These are phyloP conservation scores for Gobius niger DNA, from an alignment of 2,113 vertebrate genomes.

Conservation along the genomic window DNA sequence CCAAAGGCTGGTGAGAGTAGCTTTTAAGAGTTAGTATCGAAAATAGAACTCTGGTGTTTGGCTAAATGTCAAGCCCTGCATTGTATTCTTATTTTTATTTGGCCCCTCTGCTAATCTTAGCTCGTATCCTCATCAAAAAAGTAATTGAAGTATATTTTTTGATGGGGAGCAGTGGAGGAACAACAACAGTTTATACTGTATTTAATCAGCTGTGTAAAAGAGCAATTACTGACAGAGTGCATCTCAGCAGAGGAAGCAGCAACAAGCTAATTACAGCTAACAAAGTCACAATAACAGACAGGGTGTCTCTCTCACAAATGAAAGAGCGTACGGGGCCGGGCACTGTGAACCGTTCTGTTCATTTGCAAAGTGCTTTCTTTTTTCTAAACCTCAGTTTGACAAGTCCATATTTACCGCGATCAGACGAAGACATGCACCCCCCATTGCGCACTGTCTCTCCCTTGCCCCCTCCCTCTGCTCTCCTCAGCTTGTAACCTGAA, in stretches of 20 bases:
- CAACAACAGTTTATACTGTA: constrained; percentile 2
- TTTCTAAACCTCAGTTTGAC: constrained; percentile 31
- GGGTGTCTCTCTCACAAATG: neutral
- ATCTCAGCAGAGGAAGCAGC: neutral
- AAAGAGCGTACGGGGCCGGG: neutral
- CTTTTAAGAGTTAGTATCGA: no score
- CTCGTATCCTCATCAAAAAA: neutral
- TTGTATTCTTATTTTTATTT: no score
- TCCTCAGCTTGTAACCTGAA: constrained; percentile 73
- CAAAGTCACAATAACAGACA: constrained; percentile 11
- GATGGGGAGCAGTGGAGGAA: constrained; percentile 3
- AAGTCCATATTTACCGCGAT: constrained; percentile 45
- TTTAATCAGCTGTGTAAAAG: constrained; percentile 16
- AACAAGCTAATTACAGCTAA: constrained; percentile 8
- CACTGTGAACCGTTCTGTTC: constrained; percentile 3
- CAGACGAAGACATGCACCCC: constrained; percentile 41
- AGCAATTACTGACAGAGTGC: neutral
- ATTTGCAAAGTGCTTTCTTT: constrained; percentile 14
- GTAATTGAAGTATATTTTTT: neutral
- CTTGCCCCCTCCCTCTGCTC: constrained; percentile 17
- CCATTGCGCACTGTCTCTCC: constrained; percentile 30
- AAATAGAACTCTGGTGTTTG: no score
- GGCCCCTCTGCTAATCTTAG: neutral
- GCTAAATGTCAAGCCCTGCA: no score
- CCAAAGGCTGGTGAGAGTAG: no score